Evolutionary conservation across 2,888 invertebrate genomes (phyloP).

Genomic region (Phortica magna): DNA sequence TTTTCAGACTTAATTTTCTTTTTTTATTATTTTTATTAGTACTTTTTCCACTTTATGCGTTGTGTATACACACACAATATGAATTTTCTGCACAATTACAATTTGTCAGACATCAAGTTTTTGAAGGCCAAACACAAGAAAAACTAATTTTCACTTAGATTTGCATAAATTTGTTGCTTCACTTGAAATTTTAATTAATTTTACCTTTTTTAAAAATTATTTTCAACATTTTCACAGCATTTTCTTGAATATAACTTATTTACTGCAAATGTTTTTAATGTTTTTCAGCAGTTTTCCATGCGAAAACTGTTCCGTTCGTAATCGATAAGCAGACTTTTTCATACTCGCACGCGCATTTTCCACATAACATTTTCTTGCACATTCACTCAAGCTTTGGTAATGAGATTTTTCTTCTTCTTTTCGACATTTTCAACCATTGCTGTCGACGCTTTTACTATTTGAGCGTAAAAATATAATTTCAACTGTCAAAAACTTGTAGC

Average conservation of each 20-base stretch:
- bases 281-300: constrained; percentile 3
- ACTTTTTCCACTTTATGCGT: background rate
- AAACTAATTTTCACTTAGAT: background rate
- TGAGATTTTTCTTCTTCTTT: constrained; percentile 18
- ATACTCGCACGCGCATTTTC: constrained; percentile 23
- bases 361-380: constrained; percentile 12
- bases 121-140: background rate
- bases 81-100: background rate
- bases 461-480: constrained; percentile 34
- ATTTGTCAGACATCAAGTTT: background rate
- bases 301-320: constrained; percentile 29
- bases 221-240: constrained; percentile 8
- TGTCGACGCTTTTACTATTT: constrained; percentile 8
- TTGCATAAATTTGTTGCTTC: background rate
- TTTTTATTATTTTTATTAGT: background rate
- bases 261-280: background rate
- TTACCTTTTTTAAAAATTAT: constrained; percentile 24
- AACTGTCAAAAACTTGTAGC: constrained; percentile 17
- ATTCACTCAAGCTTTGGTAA: constrained; percentile 33
- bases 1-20: background rate
- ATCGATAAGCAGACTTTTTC: constrained; percentile 32
- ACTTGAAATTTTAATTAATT: background rate
- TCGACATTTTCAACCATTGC: too few species aligned
- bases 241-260: background rate
- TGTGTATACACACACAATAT: constrained; percentile 4